Evolutionary conservation across 2,888 invertebrate species (phyloP).

Genomic region (Netelia fuscicornis): DNA sequence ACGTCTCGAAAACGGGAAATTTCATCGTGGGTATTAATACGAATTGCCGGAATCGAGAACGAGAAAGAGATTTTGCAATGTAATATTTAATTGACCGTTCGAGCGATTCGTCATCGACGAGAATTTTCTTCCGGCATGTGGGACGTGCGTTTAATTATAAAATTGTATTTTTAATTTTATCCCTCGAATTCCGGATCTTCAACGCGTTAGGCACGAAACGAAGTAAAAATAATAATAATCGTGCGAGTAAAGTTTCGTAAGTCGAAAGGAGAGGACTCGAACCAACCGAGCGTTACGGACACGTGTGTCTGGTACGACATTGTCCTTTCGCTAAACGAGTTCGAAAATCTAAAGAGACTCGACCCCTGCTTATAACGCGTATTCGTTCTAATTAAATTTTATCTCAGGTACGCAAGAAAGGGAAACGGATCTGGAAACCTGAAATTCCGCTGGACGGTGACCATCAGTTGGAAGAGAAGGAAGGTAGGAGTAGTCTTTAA

Average conservation of each 20-base stretch:
- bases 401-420: conserved; percentile 12
- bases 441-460: conserved; percentile 57
- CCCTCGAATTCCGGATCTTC: too few relatives aligned
- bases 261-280: conserved; percentile 51
- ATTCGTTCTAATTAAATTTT: conserved; percentile 53
- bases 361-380: conserved; percentile 2
- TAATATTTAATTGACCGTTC: neutral
- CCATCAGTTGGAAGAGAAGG: conserved; percentile 20
- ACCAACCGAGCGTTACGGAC: conserved; percentile 54
- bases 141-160: neutral
- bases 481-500: neutral
- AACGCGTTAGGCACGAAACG: neutral
- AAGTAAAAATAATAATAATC: conserved; percentile 3
- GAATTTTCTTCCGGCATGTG: conserved; percentile 44
- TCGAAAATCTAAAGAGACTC: conserved; percentile 19
- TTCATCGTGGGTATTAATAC: conserved; percentile 20
- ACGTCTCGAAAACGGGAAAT: neutral
- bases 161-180: too few relatives aligned
- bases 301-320: conserved; percentile 13
- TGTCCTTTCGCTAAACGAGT: conserved; percentile 52
- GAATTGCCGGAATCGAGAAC: neutral
- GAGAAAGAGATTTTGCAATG: neutral
- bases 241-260: conserved; percentile 37
- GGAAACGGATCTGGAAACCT: conserved; percentile 57
- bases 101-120: conserved; percentile 26